Percentiles rank a stretch among this genome's conserved stretches.
phyloP scores from a whole-genome alignment of 2,888 invertebrate genomes.

The Sialis lutaria region DNA sequence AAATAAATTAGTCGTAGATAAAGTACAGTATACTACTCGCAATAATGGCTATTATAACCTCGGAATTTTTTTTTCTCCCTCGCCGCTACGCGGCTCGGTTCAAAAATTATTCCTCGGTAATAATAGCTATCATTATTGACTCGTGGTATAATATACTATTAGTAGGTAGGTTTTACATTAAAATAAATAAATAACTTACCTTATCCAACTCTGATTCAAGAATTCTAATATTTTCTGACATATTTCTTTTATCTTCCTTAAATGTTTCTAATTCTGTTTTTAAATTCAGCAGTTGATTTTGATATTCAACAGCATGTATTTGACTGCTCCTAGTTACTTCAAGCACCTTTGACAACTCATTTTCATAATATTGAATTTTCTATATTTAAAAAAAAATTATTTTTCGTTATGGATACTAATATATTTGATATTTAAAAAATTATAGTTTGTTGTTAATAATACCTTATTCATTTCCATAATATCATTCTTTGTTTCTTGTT shows the following conservation, averaged over 20 bases:
- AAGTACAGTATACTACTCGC: no score
- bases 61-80: no score
- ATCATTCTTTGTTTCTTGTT: constrained; percentile 14
- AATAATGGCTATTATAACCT: no score
- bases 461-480: constrained; percentile 19
- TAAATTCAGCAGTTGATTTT: constrained; percentile 29
- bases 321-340: constrained; percentile 50
- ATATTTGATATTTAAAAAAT: neutral
- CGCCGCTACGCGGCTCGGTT: no score
- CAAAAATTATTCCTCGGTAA: no score
- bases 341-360: constrained; percentile 53
- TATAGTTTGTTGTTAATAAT: constrained; percentile 6
- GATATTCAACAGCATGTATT: constrained; percentile 39
- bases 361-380: constrained; percentile 43
- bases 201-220: constrained; percentile 37
- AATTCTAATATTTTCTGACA: constrained; percentile 40
- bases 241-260: constrained; percentile 32
- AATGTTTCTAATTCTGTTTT: constrained; percentile 25
- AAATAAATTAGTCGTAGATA: no score
- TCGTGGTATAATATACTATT: no score
- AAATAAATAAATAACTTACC: constrained; percentile 26
- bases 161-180: neutral
- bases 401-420: neutral
- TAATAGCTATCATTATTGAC: no score
- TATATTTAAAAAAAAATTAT: constrained; percentile 9